A percentile compares a stretch with the other conserved stretches of the same genome.
Evolutionary conservation across 1,140 invertebrate species (phyloP).

Genomic region (Neuroterus valhalla): DNA sequence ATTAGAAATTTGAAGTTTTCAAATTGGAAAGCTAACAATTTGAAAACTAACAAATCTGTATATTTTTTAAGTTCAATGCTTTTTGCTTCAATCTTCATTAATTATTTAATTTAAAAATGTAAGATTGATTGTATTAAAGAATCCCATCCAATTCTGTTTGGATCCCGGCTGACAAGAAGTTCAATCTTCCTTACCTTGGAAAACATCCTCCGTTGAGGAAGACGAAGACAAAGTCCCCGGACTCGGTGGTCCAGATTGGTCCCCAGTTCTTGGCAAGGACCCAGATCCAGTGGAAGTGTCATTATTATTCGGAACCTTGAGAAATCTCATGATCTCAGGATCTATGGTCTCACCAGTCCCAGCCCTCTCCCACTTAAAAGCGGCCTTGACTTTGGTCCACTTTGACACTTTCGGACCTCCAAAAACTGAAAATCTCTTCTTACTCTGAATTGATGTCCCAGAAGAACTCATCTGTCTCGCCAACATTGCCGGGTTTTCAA

Average conservation of each 20-base stretch:
- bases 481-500: neutral
- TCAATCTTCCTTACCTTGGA: slow-evolving; percentile 50
- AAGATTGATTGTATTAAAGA: too few relatives aligned
- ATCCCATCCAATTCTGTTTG: neutral
- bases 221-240: slow-evolving; percentile 72
- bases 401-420: slow-evolving; percentile 79
- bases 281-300: slow-evolving; percentile 11
- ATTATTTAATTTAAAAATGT: too few relatives aligned
- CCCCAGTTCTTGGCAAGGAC: slow-evolving; percentile 44
- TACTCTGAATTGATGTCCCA: neutral
- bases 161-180: neutral
- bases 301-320: slow-evolving; percentile 69
- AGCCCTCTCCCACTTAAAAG: slow-evolving; percentile 85
- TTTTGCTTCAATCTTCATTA: too few relatives aligned
- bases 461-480: neutral
- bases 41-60: too few relatives aligned
- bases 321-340: slow-evolving; percentile 61
- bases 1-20: too few relatives aligned
- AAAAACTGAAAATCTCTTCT: slow-evolving; percentile 37
- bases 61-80: too few relatives aligned
- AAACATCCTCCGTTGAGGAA: slow-evolving; percentile 75
- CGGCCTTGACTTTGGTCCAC: slow-evolving; percentile 89
- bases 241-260: slow-evolving; percentile 66
- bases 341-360: slow-evolving; percentile 31
- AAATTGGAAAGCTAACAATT: too few relatives aligned